Evolutionary conservation across 2,888 invertebrate genomes (phyloP), one percentile per base, ranked within the genome.

Genomic region (Aphidius colemani): DNA sequence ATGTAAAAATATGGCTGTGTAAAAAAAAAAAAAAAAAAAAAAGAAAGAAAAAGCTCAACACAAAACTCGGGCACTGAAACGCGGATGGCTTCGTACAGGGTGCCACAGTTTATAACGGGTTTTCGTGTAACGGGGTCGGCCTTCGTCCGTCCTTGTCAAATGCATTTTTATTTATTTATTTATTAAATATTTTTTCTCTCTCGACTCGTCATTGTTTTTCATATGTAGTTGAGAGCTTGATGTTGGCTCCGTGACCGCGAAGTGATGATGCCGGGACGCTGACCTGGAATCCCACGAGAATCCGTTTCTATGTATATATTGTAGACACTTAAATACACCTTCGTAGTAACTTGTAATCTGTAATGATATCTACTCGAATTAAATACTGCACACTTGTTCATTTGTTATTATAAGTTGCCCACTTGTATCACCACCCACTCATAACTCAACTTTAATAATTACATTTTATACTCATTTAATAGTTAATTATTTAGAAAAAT

Each of bases 211-310:
- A 56, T 53, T 53, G 51, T 51, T 43, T n/a, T 56, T 9, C 11
- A 61, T 40, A 41, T 41, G 9, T 18, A 51, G 8, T 49, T 55
- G 57, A 48, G 56, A 67, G 67, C 67, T 65, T 61, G 43, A 43
- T 49, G 56, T 44, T 48, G 73, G 74, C 72, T 77, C 74, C 73
- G 72, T 76, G 76, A 78, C 76, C 75, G 74, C 72, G 70, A 51
- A 63, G 44, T 11, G 45, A 45, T 71, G 70, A 76, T 74, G 75
- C 76, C 74, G 74, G 76, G 75, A 78, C 80, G 78, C 73, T 80
- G 81, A 80, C 81, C 80, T 77, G 79, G 78, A 81, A 81, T 78
- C 71, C 70, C 73, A 61, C 69, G 70, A 59, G 59, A 72, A 74
- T 75, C 75, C 76, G 74, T 72, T 73, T 71, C 72, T 74, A 66